Conservation (phyloP, 2,888 invertebrate species). For the Octonoba sinensis region DNA sequence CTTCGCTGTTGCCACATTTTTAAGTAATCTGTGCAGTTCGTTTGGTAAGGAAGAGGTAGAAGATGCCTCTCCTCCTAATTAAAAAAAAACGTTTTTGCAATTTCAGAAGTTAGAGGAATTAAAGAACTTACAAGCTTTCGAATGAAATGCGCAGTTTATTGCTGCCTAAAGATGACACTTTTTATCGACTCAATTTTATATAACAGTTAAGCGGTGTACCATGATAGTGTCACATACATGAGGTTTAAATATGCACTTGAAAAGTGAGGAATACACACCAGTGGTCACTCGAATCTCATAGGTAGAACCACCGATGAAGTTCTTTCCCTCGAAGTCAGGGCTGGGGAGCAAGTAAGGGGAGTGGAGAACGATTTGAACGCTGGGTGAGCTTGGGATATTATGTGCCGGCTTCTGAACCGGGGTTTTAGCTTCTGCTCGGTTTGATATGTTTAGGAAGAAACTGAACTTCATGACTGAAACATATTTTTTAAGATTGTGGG, state of each 20-base stretch:
- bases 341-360: slow-evolving; percentile 51
- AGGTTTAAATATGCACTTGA: too few species aligned
- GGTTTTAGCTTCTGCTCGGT: not conserved
- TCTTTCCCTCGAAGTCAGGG: slow-evolving; percentile 26
- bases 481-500: not conserved
- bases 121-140: too few species aligned
- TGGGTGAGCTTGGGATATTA: slow-evolving; percentile 24
- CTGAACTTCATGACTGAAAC: slow-evolving; percentile 23
- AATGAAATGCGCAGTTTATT: too few species aligned
- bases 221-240: too few species aligned
- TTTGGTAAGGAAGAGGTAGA: slow-evolving; percentile 8
- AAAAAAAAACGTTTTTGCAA: not conserved
- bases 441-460: slow-evolving; percentile 26
- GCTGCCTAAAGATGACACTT: too few species aligned
- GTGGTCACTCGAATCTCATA: slow-evolving; percentile 25
- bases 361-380: slow-evolving; percentile 37
- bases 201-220: too few species aligned
- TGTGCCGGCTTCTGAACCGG: not conserved
- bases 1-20: slow-evolving; percentile 12
- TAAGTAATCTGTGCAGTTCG: slow-evolving; percentile 27
- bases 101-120: too few species aligned
- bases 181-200: too few species aligned
- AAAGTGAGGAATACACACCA: slow-evolving; percentile 13
- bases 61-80: slow-evolving; percentile 13
- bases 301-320: slow-evolving; percentile 24